Evolutionary conservation across 2,797 vertebrate genomes (phyloP), one percentile per base, ranked within the genome.

Genomic region (Myotis pilosus): DNA sequence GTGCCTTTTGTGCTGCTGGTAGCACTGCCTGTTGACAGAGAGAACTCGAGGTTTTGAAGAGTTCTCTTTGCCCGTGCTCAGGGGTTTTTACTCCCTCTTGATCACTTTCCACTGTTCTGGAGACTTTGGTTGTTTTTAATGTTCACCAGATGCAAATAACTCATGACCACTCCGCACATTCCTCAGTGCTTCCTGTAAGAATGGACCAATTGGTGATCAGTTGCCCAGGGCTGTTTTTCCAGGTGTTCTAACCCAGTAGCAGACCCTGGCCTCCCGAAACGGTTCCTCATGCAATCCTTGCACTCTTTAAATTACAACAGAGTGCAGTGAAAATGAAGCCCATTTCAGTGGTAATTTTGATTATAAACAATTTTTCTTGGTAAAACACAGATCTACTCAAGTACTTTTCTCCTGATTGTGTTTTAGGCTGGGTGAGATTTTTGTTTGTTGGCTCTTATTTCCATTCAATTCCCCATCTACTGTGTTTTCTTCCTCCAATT

Each of bases 151-250:
- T 92, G 91, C 74, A 87, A 38, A 68, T 62, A 28, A 87, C 87
- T 92, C 10, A 0, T 92, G 91, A 83, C 28, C 62, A 38, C 22
- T 33, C 33, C 20, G 80, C 62, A 68, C 91, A 91, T 94, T 96
- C 84, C 91, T 85, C 44, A 91, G 64, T 16, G 80, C 91, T 95
- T 71, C 84, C 55, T n/a, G 22, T 74, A 53, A 76, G 71, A 72
- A 71, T 20, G 57, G 68, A 53, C 10, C 25, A 60, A 33, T 38
- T 36, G 41, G 49, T 88, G 72, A 49, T 75, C 78, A 55, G 53
- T 87, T 75, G 91, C 87, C 72, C 41, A 20, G 76, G 80, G 88
- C 62, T 96, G 80, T 96, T 96, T 93, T 72, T 93, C 53, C 87
- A 89, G 94, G 91, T 92, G 75, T 66, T 20, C 69, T 72, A 49